phyloP scores from a whole-genome alignment of 2,888 invertebrate genomes.

The Notocelia uddmanniana region DNA sequence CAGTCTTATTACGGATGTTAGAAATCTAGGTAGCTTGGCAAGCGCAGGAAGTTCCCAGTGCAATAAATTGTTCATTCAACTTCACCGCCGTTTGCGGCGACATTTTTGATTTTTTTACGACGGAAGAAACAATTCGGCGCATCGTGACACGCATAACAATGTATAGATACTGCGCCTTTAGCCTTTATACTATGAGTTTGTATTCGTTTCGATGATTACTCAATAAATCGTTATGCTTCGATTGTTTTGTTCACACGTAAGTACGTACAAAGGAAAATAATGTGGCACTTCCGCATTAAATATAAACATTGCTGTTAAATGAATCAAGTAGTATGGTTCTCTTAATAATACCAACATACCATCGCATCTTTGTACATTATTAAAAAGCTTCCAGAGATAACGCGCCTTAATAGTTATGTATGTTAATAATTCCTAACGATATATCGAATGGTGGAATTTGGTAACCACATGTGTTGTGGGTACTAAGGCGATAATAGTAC shows the following conservation, averaged over 20 bases:
- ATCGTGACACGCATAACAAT: constrained; percentile 35
- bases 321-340: constrained; percentile 6
- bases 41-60: constrained; percentile 38
- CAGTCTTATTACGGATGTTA: neutral
- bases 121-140: constrained; percentile 35
- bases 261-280: constrained; percentile 17
- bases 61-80: constrained; percentile 34
- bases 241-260: constrained; percentile 22
- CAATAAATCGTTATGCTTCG: constrained; percentile 17
- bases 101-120: constrained; percentile 37
- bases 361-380: neutral
- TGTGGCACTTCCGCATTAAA: constrained; percentile 36
- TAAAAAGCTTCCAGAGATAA: neutral
- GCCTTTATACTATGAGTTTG: neutral
- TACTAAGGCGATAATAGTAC: too few species aligned
- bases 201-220: constrained; percentile 23
- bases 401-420: too few species aligned
- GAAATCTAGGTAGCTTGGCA: neutral
- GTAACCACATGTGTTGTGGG: too few species aligned
- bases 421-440: too few species aligned
- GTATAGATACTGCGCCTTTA: constrained; percentile 24
- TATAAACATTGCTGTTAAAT: constrained; percentile 22
- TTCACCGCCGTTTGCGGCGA: constrained; percentile 31
- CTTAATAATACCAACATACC: neutral
- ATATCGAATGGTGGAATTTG: too few species aligned